Evolutionary conservation across 2,888 invertebrate genomes (phyloP).

Genomic region (Pseudococcus viburni): DNA sequence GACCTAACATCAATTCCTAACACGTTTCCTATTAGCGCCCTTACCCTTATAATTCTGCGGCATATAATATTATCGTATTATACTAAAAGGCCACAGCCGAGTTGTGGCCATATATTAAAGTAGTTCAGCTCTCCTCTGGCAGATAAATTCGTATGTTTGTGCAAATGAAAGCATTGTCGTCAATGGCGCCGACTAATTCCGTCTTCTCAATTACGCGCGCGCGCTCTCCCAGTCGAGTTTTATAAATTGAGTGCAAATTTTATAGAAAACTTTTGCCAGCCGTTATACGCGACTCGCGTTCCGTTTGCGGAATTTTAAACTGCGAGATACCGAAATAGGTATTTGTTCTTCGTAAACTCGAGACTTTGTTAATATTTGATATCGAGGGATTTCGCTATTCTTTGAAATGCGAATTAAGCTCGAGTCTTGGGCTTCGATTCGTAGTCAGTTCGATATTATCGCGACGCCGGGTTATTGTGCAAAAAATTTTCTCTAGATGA

Average conservation of each 20-base stretch:
- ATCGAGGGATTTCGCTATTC: background rate
- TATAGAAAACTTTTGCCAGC: conserved; percentile 4
- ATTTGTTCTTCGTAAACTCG: background rate
- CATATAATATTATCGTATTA: conserved; percentile 53
- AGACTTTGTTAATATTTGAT: conserved; percentile 47
- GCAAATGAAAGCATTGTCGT: conserved; percentile 50
- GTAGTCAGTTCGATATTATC: background rate
- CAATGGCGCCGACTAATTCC: conserved; percentile 43
- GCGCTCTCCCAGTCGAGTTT: background rate
- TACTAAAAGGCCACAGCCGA: conserved; percentile 41
- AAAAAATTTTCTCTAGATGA: background rate
- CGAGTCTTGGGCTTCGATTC: background rate
- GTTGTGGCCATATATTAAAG: conserved; percentile 45
- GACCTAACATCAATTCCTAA: conserved; percentile 58
- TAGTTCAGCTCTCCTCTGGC: background rate
- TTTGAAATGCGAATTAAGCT: conserved; percentile 4
- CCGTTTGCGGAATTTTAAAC: conserved; percentile 43
- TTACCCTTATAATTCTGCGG: conserved; percentile 54
- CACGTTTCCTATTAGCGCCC: conserved; percentile 57
- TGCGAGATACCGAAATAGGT: background rate
- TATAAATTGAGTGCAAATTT: conserved; percentile 51
- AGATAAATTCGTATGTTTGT: conserved; percentile 49
- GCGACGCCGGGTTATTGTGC: background rate
- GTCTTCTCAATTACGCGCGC: conserved; percentile 16
- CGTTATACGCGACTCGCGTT: conserved; percentile 21